Conservation (phyloP, 1,140 invertebrate genomes). For the Laupala kohalensis region DNA sequence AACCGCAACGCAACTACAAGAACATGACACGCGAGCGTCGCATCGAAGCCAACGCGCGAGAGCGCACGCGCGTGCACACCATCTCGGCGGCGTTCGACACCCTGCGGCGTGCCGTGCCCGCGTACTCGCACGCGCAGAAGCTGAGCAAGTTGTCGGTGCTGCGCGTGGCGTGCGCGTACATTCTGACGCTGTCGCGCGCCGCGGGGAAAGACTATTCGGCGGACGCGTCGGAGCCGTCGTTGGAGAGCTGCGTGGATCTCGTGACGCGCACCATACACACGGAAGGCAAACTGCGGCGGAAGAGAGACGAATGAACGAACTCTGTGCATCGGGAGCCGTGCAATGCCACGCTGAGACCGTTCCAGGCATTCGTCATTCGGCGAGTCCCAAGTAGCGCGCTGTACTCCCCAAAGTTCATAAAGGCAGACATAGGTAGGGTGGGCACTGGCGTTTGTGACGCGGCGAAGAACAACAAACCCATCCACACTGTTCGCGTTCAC, state of each 20-base stretch:
- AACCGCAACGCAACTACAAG: conserved; percentile 78
- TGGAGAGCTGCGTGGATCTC: conserved; percentile 67
- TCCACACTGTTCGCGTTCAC: no score
- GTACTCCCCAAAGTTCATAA: no score
- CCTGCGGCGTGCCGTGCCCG: conserved; percentile 65
- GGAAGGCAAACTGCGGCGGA: conserved; percentile 76
- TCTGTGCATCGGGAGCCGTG: no score
- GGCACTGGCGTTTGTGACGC: no score
- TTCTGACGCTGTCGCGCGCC: conserved; percentile 63
- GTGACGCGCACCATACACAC: conserved; percentile 82
- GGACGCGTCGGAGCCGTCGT: conserved; percentile 33
- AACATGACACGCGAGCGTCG: conserved; percentile 85
- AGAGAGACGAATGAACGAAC: conserved; percentile 60
- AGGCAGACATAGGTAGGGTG: no score
- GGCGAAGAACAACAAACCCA: no score
- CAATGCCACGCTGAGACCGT: no score
- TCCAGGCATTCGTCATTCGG: no score
- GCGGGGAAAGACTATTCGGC: conserved; percentile 46
- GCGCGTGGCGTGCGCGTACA: conserved; percentile 81
- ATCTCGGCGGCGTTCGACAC: conserved; percentile 91
- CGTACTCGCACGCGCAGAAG: conserved; percentile 86
- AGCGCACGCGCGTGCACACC: conserved; percentile 83
- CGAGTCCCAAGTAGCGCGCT: no score
- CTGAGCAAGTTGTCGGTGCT: conserved; percentile 83
- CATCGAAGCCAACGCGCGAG: conserved; percentile 86